phyloP scores from a whole-genome alignment of 2,888 invertebrate species.

The Parelbella ahira region DNA sequence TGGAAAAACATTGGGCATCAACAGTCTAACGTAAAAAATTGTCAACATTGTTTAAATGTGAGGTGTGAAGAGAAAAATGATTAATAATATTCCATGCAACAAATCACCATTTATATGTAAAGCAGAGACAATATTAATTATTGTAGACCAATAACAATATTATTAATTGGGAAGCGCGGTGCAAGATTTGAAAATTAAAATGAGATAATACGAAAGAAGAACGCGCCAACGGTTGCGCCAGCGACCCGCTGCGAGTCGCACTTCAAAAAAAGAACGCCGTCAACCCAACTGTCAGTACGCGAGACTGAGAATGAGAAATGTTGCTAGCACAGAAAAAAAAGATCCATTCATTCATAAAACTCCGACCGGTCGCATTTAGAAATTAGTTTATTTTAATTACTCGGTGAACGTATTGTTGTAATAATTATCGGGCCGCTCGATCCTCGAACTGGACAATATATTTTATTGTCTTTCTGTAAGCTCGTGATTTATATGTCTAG shows the following conservation, averaged over 20 bases:
- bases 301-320: conserved; percentile 71
- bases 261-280: conserved; percentile 67
- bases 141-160: too few species aligned
- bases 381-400: conserved; percentile 81
- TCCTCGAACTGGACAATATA: conserved; percentile 68
- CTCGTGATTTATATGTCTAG: conserved; percentile 75
- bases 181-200: conserved; percentile 70
- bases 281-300: conserved; percentile 70
- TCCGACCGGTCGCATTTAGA: conserved; percentile 60
- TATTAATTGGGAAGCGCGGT: conserved; percentile 41
- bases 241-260: conserved; percentile 71
- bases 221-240: conserved; percentile 63
- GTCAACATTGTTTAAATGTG: too few species aligned
- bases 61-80: too few species aligned
- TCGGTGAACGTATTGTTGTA: conserved; percentile 71
- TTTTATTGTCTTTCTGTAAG: conserved; percentile 74
- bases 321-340: conserved; percentile 60
- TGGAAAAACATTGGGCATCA: too few species aligned
- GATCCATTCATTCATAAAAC: conserved; percentile 70
- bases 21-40: too few species aligned
- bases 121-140: too few species aligned
- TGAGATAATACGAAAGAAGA: conserved; percentile 57
- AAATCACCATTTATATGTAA: too few species aligned
- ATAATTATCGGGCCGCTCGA: conserved; percentile 65
- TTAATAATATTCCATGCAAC: too few species aligned